Evolutionary conservation across 1,140 invertebrate genomes (phyloP), one percentile per base, ranked within the genome.

Genomic region (Megalopta genalis): DNA sequence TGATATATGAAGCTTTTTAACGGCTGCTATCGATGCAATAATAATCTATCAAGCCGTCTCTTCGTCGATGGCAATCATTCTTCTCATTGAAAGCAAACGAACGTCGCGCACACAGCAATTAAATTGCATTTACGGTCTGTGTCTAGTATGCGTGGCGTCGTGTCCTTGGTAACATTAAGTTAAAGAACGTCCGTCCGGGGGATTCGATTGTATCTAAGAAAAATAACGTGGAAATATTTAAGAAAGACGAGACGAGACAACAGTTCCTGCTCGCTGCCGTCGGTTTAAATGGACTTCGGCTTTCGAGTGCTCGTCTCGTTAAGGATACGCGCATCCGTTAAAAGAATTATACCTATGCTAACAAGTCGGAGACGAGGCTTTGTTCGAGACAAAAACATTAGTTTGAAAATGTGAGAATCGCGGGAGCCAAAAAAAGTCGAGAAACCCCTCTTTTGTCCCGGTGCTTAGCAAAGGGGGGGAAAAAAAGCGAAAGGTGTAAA

Each of bases 81-180:
- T 77, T 66, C 68, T 78, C 74, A 83, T 65, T 73, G 74, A 78
- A 57, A 66, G 62, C 76, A 27, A 69, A 84, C 60, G 42, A 78
- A 57, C 39, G 57, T 72, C 64, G 67, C 60, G 39, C 67, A 76
- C 39, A 46, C 16, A 46, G 75, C 65, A 79, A 84, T 84, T 84
- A 84, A 84, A 67, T 73, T 63, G 42, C 69, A 60, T 62, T 73
- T 84, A 69, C 74, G 65, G 25, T 59, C 52, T 21, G 8, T 46
- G 21, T n/a, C 32, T 52, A 60, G 23, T 49, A 59, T 62, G 25
- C 12, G 37, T 12, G 5, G 37, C 10, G 65, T 5, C 14, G 21
- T 32, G 67, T 64, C 65, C 59, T 76, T 65, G 54, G 23, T 16
- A 37, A 10, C 42, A 54, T 46, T 60, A 49, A 32, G 18, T 32